These are phyloP conservation scores for Muscina levida DNA, from an alignment of 2,888 invertebrate species.

Conservation along the genomic window DNA sequence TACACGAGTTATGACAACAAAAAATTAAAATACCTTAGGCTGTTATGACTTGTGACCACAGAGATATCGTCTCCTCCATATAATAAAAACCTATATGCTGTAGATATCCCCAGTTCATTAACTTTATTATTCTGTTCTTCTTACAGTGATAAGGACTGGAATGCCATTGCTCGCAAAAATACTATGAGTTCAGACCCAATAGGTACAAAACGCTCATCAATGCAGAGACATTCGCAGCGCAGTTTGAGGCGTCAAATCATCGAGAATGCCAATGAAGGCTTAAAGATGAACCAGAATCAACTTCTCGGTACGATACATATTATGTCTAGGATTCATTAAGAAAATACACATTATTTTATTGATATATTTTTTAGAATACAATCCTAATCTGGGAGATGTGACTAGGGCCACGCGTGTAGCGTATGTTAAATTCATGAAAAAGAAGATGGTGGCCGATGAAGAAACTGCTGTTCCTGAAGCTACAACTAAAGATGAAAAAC, in stretches of 20 bases:
- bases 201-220: constrained; percentile 86
- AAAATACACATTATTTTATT: neutral
- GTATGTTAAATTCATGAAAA: constrained; percentile 92
- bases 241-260: constrained; percentile 87
- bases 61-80: no score
- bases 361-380: constrained; percentile 83
- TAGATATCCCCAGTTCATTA: no score
- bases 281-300: constrained; percentile 87
- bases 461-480: constrained; percentile 24
- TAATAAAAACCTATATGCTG: no score
- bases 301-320: constrained; percentile 82
- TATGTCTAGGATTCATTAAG: neutral
- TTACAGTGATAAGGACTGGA: constrained; percentile 85
- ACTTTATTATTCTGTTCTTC: no score
- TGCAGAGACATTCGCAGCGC: constrained; percentile 84
- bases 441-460: constrained; percentile 82
- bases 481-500: constrained; percentile 54
- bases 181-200: constrained; percentile 88
- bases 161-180: constrained; percentile 88
- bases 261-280: constrained; percentile 83
- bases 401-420: constrained; percentile 90
- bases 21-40: no score
- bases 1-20: no score
- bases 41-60: no score
- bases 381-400: constrained; percentile 88